phyloP scores from a whole-genome alignment of 2,797 vertebrate species.

The Squalus acanthias region DNA sequence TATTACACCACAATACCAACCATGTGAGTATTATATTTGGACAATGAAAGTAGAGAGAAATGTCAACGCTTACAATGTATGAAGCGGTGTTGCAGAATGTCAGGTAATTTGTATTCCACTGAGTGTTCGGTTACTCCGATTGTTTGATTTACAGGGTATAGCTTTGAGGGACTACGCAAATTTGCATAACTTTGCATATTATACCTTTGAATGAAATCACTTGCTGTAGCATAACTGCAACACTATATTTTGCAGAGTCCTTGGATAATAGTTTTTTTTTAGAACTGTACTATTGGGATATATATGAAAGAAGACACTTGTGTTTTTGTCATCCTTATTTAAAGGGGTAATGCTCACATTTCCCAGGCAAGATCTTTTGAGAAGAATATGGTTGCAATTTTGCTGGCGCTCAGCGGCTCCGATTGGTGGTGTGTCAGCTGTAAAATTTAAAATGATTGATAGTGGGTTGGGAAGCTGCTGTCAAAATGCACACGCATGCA shows the following conservation, averaged over 20 bases:
- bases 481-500: too few species aligned
- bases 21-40: not conserved
- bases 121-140: slow-evolving; percentile 10
- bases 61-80: not conserved
- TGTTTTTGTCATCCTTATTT: not conserved
- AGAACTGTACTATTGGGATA: slow-evolving; percentile 18
- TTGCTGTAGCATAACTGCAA: not conserved
- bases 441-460: too few species aligned
- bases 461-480: too few species aligned
- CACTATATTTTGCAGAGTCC: slow-evolving; percentile 8
- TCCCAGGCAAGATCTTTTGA: too few species aligned
- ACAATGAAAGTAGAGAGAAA: slow-evolving; percentile 6
- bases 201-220: slow-evolving; percentile 19
- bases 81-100: slow-evolving; percentile 13
- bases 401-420: too few species aligned
- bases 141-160: slow-evolving; percentile 28
- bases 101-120: slow-evolving; percentile 17
- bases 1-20: not conserved
- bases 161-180: slow-evolving; percentile 23
- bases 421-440: too few species aligned
- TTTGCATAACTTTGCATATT: slow-evolving; percentile 31
- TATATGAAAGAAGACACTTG: not conserved
- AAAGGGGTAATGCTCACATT: not conserved
- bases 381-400: not conserved
- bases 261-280: slow-evolving; percentile 24